Conservation (phyloP, 2,888 invertebrate species). For the Perizoma flavofasciatum region DNA sequence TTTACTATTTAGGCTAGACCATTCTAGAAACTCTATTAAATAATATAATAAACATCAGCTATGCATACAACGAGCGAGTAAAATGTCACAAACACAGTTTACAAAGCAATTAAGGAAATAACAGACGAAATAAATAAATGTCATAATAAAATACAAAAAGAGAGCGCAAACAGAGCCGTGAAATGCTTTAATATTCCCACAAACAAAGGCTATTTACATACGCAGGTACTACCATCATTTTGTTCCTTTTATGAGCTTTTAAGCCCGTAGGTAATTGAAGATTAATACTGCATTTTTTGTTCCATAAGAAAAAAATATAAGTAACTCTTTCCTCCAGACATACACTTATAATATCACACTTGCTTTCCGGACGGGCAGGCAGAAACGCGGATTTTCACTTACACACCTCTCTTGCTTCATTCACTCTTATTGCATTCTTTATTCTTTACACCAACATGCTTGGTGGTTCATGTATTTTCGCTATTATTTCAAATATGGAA, state of each 20-base stretch:
- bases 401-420: too few species aligned
- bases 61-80: conserved; percentile 6
- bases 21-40: too few species aligned
- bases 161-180: conserved; percentile 26
- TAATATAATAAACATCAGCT: too few species aligned
- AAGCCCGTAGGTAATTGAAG: conserved; percentile 25
- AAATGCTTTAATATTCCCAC: conserved; percentile 31
- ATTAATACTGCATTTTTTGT: conserved; percentile 25
- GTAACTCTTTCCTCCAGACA: not conserved
- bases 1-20: too few species aligned
- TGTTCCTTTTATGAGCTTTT: conserved; percentile 33
- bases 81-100: conserved; percentile 11
- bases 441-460: not conserved
- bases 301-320: not conserved
- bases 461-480: conserved; percentile 18
- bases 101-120: conserved; percentile 17
- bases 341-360: too few species aligned
- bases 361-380: too few species aligned
- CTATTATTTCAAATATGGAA: conserved; percentile 41
- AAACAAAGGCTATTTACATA: conserved; percentile 34
- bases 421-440: too few species aligned
- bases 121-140: conserved; percentile 17
- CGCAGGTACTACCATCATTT: conserved; percentile 34
- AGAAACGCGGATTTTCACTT: too few species aligned
- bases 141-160: conserved; percentile 16